Conservation (phyloP, 2,113 vertebrate species). For the Nannobrachium achirus region DNA sequence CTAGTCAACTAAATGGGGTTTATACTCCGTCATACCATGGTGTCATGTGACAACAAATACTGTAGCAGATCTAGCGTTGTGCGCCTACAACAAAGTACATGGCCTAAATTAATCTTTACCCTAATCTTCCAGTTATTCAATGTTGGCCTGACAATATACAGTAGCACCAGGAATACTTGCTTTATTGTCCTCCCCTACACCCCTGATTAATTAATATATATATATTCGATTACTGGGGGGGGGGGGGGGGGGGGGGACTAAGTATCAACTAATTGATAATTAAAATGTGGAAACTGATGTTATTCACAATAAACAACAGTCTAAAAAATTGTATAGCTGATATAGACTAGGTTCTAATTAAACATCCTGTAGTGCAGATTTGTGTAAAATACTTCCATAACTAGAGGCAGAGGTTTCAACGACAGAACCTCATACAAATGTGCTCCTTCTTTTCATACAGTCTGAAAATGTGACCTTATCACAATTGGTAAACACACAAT, state of each 20-base stretch:
- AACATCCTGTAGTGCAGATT: not conserved
- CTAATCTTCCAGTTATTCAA: conserved; percentile 59
- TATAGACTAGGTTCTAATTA: not conserved
- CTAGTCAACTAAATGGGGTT: too few relatives aligned
- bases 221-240: too few relatives aligned
- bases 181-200: conserved; percentile 37
- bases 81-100: too few relatives aligned
- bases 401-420: too few relatives aligned
- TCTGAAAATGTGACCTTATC: conserved; percentile 48
- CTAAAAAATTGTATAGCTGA: too few relatives aligned
- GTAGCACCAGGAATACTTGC: conserved; percentile 66
- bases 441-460: conserved; percentile 24
- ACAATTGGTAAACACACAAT: conserved; percentile 34
- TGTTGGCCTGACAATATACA: conserved; percentile 58
- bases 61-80: too few relatives aligned
- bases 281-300: conserved; percentile 5
- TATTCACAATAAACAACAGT: conserved; percentile 37
- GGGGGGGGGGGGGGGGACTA: too few relatives aligned
- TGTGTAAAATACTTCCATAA: too few relatives aligned
- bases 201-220: conserved; percentile 25
- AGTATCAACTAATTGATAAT: too few relatives aligned
- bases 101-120: not conserved
- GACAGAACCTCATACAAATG: conserved; percentile 25
- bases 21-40: too few relatives aligned
- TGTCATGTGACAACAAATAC: too few relatives aligned